phyloP scores from a whole-genome alignment of 2,797 vertebrate species.

The Melanogrammus aeglefinus region DNA sequence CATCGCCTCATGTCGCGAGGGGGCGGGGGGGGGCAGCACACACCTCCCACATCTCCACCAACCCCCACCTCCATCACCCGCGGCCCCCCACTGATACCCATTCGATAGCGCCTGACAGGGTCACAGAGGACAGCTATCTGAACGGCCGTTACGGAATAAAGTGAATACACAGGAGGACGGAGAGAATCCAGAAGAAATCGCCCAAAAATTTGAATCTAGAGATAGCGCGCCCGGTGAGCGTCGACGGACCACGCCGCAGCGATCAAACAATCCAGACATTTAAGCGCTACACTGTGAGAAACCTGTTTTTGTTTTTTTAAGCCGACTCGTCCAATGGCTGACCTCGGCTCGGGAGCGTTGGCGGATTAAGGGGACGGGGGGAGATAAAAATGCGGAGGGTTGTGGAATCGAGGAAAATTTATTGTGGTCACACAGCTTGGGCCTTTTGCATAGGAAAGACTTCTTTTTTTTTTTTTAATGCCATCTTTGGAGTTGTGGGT shows the following conservation, averaged over 20 bases:
- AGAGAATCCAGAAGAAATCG: too few species aligned
- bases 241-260: too few species aligned
- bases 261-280: too few species aligned
- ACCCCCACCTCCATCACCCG: constrained; percentile 8
- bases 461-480: constrained; percentile 12
- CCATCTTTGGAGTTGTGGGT: constrained; percentile 46
- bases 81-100: constrained; percentile 3
- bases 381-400: constrained; percentile 1
- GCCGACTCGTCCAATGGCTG: not conserved
- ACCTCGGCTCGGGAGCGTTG: not conserved
- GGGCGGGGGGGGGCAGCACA: not conserved
- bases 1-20: constrained; percentile 50
- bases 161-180: too few species aligned
- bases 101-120: too few species aligned
- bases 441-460: constrained; percentile 36
- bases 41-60: constrained; percentile 7
- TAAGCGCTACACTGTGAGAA: too few species aligned
- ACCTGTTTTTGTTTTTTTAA: not conserved
- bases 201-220: too few species aligned
- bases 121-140: too few species aligned
- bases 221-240: too few species aligned
- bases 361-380: not conserved
- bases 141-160: too few species aligned
- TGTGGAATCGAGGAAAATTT: constrained; percentile 15
- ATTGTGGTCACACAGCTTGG: constrained; percentile 24